These are phyloP conservation scores for Muntiacus reevesi DNA, from an alignment of 2,113 vertebrate genomes.

Conservation along the genomic window DNA sequence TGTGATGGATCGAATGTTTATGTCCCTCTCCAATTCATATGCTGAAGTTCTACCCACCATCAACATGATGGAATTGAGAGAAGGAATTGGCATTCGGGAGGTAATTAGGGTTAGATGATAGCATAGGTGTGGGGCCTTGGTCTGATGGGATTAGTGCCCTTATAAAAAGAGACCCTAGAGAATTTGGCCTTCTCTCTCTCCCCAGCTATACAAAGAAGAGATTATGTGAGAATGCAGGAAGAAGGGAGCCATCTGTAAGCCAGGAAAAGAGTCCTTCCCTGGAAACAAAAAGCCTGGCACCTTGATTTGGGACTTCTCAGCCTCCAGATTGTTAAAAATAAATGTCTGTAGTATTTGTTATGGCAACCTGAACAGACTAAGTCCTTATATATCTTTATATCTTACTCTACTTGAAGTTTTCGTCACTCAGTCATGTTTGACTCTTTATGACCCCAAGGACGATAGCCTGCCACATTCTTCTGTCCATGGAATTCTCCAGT, in stretches of 20 bases:
- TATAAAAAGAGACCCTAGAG: neutral
- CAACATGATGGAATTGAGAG: neutral
- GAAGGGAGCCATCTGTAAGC: neutral
- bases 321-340: neutral
- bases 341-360: neutral
- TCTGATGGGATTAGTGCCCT: neutral
- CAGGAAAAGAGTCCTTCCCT: too few relatives aligned
- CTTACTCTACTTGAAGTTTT: neutral
- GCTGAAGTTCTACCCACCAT: neutral
- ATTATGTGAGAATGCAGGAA: neutral
- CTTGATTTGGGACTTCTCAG: neutral
- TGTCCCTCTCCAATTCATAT: neutral
- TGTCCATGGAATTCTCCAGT: neutral
- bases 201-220: fast-evolving
- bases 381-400: neutral
- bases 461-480: neutral
- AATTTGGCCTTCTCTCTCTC: neutral
- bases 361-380: neutral
- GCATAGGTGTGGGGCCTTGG: neutral
- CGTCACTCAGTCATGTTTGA: neutral
- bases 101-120: neutral
- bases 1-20: neutral
- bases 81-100: neutral
- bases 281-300: neutral
- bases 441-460: neutral